Evolutionary conservation across 2,888 invertebrate species (phyloP).

Genomic region (Diplolepis rosae): DNA sequence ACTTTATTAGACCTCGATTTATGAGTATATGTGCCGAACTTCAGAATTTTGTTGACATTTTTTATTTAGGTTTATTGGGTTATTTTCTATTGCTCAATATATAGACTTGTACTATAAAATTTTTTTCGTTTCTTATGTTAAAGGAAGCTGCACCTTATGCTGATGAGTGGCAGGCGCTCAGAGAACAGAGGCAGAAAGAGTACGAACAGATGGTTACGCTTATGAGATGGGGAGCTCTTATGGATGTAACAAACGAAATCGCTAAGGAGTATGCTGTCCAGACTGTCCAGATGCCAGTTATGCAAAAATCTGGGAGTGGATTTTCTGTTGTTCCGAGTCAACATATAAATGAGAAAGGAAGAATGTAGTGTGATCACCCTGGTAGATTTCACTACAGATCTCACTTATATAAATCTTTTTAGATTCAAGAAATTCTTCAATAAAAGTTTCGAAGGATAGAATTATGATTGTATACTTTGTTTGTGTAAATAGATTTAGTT

Average conservation of each 20-base stretch:
- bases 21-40: too few relatives aligned
- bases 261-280: not conserved
- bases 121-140: not conserved
- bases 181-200: slow-evolving; percentile 5
- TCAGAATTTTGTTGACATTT: too few relatives aligned
- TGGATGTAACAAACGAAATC: slow-evolving; percentile 2
- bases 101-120: too few relatives aligned
- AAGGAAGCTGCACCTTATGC: not conserved
- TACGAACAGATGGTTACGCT: not conserved
- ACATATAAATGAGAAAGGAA: not conserved
- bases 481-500: too few relatives aligned
- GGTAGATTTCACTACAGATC: not conserved
- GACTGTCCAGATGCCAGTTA: not conserved
- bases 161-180: not conserved
- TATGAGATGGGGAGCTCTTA: not conserved
- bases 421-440: too few relatives aligned
- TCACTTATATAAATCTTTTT: too few relatives aligned
- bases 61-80: too few relatives aligned
- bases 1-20: too few relatives aligned
- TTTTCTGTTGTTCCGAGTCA: not conserved
- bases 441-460: too few relatives aligned
- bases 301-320: not conserved
- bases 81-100: too few relatives aligned
- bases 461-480: too few relatives aligned
- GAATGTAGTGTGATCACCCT: not conserved